These are phyloP conservation scores for Papilio elwesi DNA, from an alignment of 2,888 invertebrate species.

Conservation along the genomic window DNA sequence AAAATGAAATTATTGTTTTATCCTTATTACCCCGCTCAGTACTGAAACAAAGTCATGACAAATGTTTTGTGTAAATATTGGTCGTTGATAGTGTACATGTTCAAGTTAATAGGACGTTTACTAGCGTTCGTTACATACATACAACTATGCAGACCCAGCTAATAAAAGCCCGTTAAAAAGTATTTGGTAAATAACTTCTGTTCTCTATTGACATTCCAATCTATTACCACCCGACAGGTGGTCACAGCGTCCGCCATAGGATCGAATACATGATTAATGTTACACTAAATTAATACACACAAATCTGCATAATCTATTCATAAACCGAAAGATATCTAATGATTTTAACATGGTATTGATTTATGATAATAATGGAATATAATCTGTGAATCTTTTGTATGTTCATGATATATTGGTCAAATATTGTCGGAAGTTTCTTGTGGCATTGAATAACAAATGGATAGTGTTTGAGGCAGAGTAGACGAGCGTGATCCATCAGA, in stretches of 20 bases:
- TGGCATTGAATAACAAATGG: constrained; percentile 8
- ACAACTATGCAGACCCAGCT: no score
- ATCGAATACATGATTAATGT: constrained; percentile 33
- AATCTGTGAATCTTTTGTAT: constrained; percentile 16
- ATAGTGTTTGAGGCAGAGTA: not conserved
- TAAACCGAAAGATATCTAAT: constrained; percentile 20
- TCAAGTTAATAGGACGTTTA: no score
- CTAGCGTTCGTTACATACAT: not conserved
- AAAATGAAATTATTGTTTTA: no score
- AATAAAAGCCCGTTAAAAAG: not conserved
- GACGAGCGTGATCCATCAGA: not conserved
- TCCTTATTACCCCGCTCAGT: no score
- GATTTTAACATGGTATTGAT: constrained; percentile 30
- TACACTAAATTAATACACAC: constrained; percentile 24
- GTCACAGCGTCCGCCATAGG: not conserved
- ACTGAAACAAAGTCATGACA: no score
- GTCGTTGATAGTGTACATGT: no score
- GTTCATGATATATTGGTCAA: constrained; percentile 17
- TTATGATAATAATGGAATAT: constrained; percentile 15
- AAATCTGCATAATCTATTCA: constrained; percentile 33
- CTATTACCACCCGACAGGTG: not conserved
- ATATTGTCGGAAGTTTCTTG: constrained; percentile 34
- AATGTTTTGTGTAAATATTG: no score
- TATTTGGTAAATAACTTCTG: not conserved
- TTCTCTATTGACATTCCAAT: constrained; percentile 13